A percentile compares a stretch with the other conserved stretches of the same genome.
Conservation (phyloP, 2,888 invertebrate species). For the Lamellibrachia satsuma region DNA sequence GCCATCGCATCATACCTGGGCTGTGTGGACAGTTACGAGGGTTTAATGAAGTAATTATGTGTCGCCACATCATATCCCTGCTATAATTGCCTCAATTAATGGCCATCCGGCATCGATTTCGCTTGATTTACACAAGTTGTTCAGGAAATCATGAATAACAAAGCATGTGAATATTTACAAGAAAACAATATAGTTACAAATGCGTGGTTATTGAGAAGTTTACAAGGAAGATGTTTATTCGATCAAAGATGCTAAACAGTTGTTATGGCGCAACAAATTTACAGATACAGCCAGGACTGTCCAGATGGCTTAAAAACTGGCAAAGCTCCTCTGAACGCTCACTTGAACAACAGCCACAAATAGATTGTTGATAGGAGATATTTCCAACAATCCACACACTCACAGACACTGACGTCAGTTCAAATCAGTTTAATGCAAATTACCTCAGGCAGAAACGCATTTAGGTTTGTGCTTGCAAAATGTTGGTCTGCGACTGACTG, state of each 20-base stretch:
- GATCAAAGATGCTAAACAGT: neutral
- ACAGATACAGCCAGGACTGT: neutral
- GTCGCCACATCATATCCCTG: neutral
- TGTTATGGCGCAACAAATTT: neutral
- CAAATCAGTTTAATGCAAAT: neutral
- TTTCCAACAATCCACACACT: slow-evolving; percentile 67
- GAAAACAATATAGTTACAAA: neutral
- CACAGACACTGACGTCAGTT: neutral
- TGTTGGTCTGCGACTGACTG: neutral
- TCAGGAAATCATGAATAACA: neutral
- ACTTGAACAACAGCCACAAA: neutral
- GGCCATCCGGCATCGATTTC: neutral
- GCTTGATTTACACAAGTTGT: neutral
- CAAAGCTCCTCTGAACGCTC: slow-evolving; percentile 2
- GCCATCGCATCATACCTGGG: neutral
- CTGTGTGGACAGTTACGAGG: neutral
- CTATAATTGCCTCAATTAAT: neutral
- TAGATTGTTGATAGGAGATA: slow-evolving; percentile 38
- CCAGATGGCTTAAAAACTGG: neutral
- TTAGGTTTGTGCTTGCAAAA: neutral
- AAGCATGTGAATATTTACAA: neutral
- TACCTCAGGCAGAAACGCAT: neutral
- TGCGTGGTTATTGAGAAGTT: neutral
- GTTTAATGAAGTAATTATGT: neutral
- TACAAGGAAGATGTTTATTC: neutral